Base-by-base conservation (phyloP, 2,797 vertebrate species). In the Peromyscus melanophrys region DNA sequence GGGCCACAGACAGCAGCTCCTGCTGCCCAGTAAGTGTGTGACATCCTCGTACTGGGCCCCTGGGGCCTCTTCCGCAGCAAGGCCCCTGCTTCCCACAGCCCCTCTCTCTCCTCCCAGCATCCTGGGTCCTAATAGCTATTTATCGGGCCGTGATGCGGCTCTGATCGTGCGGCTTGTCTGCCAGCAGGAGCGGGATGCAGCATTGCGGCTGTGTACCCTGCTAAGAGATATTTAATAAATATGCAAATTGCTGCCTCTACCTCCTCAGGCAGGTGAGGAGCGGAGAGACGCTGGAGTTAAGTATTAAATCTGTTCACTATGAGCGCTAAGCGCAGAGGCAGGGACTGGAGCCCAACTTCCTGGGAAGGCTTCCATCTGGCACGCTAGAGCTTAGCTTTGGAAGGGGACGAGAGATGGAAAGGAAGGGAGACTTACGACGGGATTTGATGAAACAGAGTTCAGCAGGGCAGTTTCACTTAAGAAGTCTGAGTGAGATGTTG, bases 221-320 rank as follows among this genome's bases (percentile, higher is more conserved):
- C 98, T 97, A 98, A 98, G 98, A 98, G 98, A 98, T 98, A 98
- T 98, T 98, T 99, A 99, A 99, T 99, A 99, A 99, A 98, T 98
- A 99, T 99, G 98, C 98, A 99, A 98, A 99, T 98, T 16, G 21
- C 95, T 97, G 89, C 96, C 98, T 78, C 69, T 96, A 85, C 97
- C 98, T 98, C 98, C 98, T 98, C 98, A 4, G 98, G 98, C 98
- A 98, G 98, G 98, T 98, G 96, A 98, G 97, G 97, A 92, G 93
- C 0, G 0, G 43, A 73, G 71, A 92, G 52, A 95, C 95, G 89
- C 97, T 88, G 92, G 83, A 97, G 96, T 97, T 96, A 97, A 98
- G 97, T 92, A 97, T 97, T 98, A 97, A 98, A 98, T 98, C 97
- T 55, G 92, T 85, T 25, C 82, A 1, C 88, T 63, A 46, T 5